Base-by-base conservation (phyloP, 2,113 vertebrate genomes). In the Gallinago jamesoni region DNA sequence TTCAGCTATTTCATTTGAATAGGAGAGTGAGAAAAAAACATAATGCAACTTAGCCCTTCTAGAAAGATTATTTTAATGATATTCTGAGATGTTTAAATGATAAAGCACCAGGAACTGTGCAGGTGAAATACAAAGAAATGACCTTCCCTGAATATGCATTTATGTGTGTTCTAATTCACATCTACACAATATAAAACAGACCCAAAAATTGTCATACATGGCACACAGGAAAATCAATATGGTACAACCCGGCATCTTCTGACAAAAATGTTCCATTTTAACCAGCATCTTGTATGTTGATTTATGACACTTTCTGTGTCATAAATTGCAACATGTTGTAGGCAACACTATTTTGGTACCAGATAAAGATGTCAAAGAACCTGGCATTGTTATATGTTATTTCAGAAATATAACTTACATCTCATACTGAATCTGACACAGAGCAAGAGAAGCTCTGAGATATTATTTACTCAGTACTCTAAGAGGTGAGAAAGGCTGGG, bases 351-450 rank as follows among this genome's bases (percentile, higher is more conserved):
- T 55, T 96, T 90, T 87, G 90, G 70, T 75, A 83, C 33, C 43
- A 87, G 59, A 93, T 59, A 86, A 89, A 95, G 76, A 84, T 57
- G 37, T 92, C 55, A 74, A 57, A 93, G 78, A 90, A 79, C 31
- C 30, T 39, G 70, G 22, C 60, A 81, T 67, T 70, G n/a, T 37
- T 86, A 23, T 25, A 37, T 41, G 20, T 50, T 92, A 60, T 83
- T 88, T 81, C 59, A 86, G 64, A 89, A 79, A 22, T 47, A 37
- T 16, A 75, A 35, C 30, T 68, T 75, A 28, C 14, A 43, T 45
- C 21, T 47, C 21, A 11, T 14, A 10, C n/a, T 74, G 24, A 68
- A 45, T 78, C 48, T 91, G 86, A 77, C 91, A 92, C 10, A 67
- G 35, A 89, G n/a, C 25, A 84, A 66, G 52, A 60, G 15, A 59